phyloP scores from a whole-genome alignment of 2,113 vertebrate species.

The Vanacampus margaritifer region DNA sequence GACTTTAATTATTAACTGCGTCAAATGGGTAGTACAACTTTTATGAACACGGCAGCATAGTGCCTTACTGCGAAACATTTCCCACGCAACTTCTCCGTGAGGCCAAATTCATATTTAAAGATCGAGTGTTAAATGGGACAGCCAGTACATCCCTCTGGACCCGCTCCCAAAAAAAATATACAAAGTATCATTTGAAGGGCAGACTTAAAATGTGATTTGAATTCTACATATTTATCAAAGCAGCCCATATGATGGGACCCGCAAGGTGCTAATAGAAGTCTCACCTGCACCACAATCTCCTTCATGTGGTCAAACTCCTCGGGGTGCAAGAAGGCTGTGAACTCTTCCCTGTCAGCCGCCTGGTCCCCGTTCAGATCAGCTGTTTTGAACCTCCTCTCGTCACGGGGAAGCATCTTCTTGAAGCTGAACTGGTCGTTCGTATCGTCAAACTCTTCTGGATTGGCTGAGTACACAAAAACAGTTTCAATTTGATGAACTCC shows the following conservation, averaged over 20 bases:
- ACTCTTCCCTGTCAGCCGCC: constrained; percentile 87
- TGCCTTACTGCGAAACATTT: constrained; percentile 50
- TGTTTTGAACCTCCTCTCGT: constrained; percentile 87
- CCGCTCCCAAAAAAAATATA: constrained; percentile 41
- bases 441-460: constrained; percentile 89
- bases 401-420: constrained; percentile 96
- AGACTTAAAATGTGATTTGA: constrained; percentile 42
- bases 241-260: neutral
- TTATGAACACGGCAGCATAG: constrained; percentile 57
- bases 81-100: constrained; percentile 46
- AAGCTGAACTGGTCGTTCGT: constrained; percentile 89
- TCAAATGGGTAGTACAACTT: constrained; percentile 70
- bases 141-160: constrained; percentile 45
- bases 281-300: constrained; percentile 91
- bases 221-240: constrained; percentile 24
- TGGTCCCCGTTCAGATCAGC: constrained; percentile 84
- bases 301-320: constrained; percentile 98
- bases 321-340: constrained; percentile 93
- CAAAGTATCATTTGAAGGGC: constrained; percentile 36
- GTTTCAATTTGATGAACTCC: neutral
- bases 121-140: constrained; percentile 44
- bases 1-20: constrained; percentile 63
- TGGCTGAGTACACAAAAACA: constrained; percentile 69
- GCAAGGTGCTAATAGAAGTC: constrained; percentile 31
- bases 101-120: constrained; percentile 63